Percentiles rank a stretch among this genome's conserved stretches.
Evolutionary conservation across 1,140 invertebrate genomes (phyloP).

Genomic region (Vanessa atalanta): DNA sequence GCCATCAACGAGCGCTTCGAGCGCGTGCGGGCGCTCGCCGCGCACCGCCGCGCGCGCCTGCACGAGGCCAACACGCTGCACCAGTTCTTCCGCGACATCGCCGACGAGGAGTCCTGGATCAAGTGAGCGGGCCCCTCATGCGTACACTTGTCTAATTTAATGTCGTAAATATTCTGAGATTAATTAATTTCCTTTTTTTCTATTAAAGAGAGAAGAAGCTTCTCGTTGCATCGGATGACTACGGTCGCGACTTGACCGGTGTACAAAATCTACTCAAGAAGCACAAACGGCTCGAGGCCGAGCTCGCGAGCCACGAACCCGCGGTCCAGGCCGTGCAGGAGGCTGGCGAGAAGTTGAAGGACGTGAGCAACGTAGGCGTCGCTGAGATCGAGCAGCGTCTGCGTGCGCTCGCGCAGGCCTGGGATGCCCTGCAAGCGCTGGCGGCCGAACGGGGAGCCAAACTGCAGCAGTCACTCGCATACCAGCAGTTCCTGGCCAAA

Average conservation of each 20-base stretch:
- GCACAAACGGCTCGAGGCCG: constrained; percentile 97
- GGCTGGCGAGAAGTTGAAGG: constrained; percentile 97
- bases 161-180: neutral
- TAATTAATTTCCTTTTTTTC: neutral
- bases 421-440: constrained; percentile 94
- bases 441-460: constrained; percentile 94
- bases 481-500: constrained; percentile 98
- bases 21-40: constrained; percentile 95
- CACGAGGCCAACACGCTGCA: constrained; percentile 98
- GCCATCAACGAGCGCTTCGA: constrained; percentile 97
- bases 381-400: constrained; percentile 96
- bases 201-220: constrained; percentile 94
- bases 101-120: constrained; percentile 99
- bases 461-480: constrained; percentile 95
- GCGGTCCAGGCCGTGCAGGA: constrained; percentile 98
- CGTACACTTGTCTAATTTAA: too few relatives aligned
- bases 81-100: constrained; percentile 99
- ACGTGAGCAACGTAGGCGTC: constrained; percentile 97
- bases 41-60: constrained; percentile 93
- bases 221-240: constrained; percentile 98
- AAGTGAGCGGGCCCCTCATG: constrained; percentile 83
- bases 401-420: constrained; percentile 92
- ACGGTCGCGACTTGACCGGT: constrained; percentile 97
- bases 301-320: constrained; percentile 97
- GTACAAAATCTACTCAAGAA: constrained; percentile 99